Evolutionary conservation across 1,140 invertebrate species (phyloP).

Genomic region (Magallana ariakensis): DNA sequence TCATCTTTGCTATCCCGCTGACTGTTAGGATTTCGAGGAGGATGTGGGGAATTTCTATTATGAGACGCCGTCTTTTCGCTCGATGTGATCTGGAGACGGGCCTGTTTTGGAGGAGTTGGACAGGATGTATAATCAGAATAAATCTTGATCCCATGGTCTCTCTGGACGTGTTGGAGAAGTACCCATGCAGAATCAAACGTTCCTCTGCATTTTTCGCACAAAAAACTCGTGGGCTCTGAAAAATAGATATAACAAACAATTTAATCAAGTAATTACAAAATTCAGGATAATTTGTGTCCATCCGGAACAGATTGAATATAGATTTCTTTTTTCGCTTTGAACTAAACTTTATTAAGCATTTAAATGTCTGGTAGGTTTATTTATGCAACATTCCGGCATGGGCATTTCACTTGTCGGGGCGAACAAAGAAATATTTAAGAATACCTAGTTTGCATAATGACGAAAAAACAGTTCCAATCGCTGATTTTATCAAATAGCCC

Average conservation of each 20-base stretch:
- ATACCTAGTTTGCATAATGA: constrained; percentile 35
- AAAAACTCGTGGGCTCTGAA: constrained; percentile 95
- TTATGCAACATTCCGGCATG: background rate
- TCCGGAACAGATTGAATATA: constrained; percentile 4
- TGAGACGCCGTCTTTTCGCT: constrained; percentile 34
- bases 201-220: constrained; percentile 96
- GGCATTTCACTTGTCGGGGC: constrained; percentile 29
- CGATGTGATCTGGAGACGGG: background rate
- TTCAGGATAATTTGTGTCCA: background rate
- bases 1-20: constrained; percentile 60
- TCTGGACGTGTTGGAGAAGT: constrained; percentile 96
- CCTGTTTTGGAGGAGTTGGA: constrained; percentile 55
- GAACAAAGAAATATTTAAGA: constrained; percentile 37
- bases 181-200: constrained; percentile 94
- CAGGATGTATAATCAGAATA: constrained; percentile 80
- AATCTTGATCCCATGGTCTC: constrained; percentile 94
- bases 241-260: constrained; percentile 79
- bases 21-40: constrained; percentile 72
- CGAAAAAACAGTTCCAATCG: constrained; percentile 30
- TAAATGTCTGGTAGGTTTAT: constrained; percentile 35
- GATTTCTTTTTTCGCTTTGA: constrained; percentile 5
- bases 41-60: constrained; percentile 57
- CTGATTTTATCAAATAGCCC: constrained; percentile 36
- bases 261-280: background rate
- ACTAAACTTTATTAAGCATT: background rate